A percentile compares a stretch with the other conserved stretches of the same genome.
These are phyloP conservation scores for Suncus etruscus DNA, from an alignment of 2,113 vertebrate genomes.

Conservation along the genomic window DNA sequence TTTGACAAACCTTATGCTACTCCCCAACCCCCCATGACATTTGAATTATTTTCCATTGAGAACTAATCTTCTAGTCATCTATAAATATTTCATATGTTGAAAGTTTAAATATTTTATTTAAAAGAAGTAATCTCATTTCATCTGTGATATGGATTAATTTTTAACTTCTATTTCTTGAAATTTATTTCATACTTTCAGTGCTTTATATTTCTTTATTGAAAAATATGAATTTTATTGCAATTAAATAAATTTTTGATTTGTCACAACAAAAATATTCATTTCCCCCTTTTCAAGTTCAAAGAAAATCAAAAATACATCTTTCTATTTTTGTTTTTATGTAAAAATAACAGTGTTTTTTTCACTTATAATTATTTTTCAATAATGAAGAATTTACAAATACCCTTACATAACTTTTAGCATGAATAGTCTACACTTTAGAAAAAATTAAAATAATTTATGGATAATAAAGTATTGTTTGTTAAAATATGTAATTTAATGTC, in stretches of 20 bases:
- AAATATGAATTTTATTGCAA: slow-evolving; percentile 19
- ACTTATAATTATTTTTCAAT: background rate
- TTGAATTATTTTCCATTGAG: background rate
- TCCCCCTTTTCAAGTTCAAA: background rate
- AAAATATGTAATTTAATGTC: slow-evolving; percentile 31
- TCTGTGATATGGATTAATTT: background rate
- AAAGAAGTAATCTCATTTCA: background rate
- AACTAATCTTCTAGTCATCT: background rate
- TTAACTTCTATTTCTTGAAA: background rate
- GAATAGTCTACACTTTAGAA: background rate
- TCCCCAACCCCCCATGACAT: background rate
- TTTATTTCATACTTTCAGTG: background rate
- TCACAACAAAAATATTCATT: background rate
- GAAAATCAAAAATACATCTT: slow-evolving; percentile 14
- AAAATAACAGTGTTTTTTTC: background rate
- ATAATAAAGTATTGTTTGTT: background rate
- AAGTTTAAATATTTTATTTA: background rate
- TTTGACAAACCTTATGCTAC: background rate
- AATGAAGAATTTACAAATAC: background rate
- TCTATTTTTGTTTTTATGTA: background rate
- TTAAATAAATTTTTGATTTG: background rate
- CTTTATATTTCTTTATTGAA: background rate
- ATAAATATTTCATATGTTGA: background rate
- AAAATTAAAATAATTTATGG: slow-evolving; percentile 22
- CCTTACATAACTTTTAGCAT: background rate